These are phyloP conservation scores for Liodrosophila aerea DNA, from an alignment of 2,888 invertebrate species.

Conservation along the genomic window DNA sequence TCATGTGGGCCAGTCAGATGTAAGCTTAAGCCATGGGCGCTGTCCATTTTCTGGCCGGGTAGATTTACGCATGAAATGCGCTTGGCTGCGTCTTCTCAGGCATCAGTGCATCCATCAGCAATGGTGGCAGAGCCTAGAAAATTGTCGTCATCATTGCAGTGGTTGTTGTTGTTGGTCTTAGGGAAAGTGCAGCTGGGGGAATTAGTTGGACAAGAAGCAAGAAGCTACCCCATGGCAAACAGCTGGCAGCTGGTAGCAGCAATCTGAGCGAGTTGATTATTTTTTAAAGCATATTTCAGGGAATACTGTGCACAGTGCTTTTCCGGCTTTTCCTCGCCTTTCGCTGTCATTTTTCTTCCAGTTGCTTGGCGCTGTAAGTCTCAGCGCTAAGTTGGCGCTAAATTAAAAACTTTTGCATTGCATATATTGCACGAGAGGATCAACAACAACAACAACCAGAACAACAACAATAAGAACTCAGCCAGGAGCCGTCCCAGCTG, in stretches of 20 bases:
- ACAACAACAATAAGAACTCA: conserved; percentile 27
- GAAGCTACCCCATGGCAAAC: conserved; percentile 10
- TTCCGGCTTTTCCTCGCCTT: background rate
- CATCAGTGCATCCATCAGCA: conserved; percentile 17
- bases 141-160: too few species aligned
- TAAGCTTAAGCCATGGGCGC: background rate
- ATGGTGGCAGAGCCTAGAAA: background rate
- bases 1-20: too few species aligned
- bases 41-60: conserved; percentile 36
- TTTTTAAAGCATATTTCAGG: conserved; percentile 72
- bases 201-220: conserved; percentile 33
- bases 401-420: conserved; percentile 76
- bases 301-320: conserved; percentile 24
- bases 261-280: conserved; percentile 67
- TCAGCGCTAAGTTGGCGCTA: conserved; percentile 77
- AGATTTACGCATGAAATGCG: conserved; percentile 59
- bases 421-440: conserved; percentile 68
- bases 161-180: too few species aligned
- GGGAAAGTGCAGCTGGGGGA: conserved; percentile 27
- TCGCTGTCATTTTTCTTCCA: conserved; percentile 53
- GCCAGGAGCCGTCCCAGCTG: conserved; percentile 23
- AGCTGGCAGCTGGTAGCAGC: conserved; percentile 17
- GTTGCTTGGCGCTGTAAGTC: conserved; percentile 72
- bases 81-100: conserved; percentile 23
- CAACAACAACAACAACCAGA: conserved; percentile 28